Percentiles rank a stretch among this genome's conserved stretches.
Evolutionary conservation across 2,797 vertebrate genomes (phyloP).

Genomic region (Arremon brunneinucha): DNA sequence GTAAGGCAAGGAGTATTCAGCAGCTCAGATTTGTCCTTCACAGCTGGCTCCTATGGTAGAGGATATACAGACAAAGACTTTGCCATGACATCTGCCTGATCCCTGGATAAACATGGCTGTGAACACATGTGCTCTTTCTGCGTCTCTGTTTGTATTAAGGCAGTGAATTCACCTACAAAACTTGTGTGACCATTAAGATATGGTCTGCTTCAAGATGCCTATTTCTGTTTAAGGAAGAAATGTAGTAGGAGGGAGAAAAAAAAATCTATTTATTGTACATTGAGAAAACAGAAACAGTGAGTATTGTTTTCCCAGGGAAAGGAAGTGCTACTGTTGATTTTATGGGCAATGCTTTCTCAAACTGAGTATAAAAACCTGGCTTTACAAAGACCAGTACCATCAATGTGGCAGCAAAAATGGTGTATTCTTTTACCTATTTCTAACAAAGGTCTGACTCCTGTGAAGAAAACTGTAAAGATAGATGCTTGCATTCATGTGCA

Average conservation of each 20-base stretch:
- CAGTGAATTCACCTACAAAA: neutral
- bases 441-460: neutral
- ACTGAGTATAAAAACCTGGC: neutral
- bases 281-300: neutral
- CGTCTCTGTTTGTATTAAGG: slow-evolving; percentile 7
- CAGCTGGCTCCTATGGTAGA: slow-evolving; percentile 1
- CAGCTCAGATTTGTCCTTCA: slow-evolving; percentile 3
- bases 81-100: slow-evolving; percentile 49
- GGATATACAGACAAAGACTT: slow-evolving; percentile 36
- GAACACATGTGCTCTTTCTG: slow-evolving; percentile 41
- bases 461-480: neutral
- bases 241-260: neutral
- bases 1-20: neutral
- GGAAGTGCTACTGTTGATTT: neutral
- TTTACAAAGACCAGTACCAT: neutral
- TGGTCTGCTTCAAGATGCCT: neutral
- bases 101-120: slow-evolving; percentile 31
- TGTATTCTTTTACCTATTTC: neutral
- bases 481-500: neutral
- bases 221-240: neutral
- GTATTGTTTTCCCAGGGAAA: neutral
- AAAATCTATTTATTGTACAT: neutral
- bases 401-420: neutral
- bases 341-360: neutral
- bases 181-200: neutral